Evolutionary conservation across 1,140 invertebrate genomes (phyloP).

Genomic region (Ladona fulva): DNA sequence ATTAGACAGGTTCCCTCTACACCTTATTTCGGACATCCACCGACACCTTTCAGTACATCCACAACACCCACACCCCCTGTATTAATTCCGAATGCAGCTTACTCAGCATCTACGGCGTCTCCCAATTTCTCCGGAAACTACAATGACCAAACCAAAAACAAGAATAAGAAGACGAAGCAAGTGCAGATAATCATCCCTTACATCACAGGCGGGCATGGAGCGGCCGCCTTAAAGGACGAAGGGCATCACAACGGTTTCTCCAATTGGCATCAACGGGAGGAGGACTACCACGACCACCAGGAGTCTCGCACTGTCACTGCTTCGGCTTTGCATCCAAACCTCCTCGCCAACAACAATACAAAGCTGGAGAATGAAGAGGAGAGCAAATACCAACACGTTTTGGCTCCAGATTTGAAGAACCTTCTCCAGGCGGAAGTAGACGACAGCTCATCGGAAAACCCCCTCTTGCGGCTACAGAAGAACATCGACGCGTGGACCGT

Average conservation of each 20-base stretch:
- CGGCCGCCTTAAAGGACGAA: constrained; percentile 23
- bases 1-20: too few species aligned
- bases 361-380: constrained; percentile 32
- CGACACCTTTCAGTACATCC: not conserved
- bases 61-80: not conserved
- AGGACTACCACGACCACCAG: constrained; percentile 20
- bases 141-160: constrained; percentile 14
- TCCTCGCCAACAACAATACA: constrained; percentile 34
- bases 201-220: constrained; percentile 33
- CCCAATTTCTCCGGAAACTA: not conserved
- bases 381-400: constrained; percentile 31
- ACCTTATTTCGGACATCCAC: not conserved
- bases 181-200: constrained; percentile 71
- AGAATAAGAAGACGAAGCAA: constrained; percentile 29
- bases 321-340: constrained; percentile 31
- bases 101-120: not conserved
- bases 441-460: not conserved
- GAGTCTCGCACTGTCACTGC: constrained; percentile 19
- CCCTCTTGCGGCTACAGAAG: constrained; percentile 57
- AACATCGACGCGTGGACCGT: constrained; percentile 78
- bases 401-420: constrained; percentile 32
- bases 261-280: constrained; percentile 31
- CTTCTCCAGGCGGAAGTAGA: constrained; percentile 31
- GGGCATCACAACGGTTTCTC: constrained; percentile 23
- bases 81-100: not conserved